Base-by-base conservation (phyloP, 2,113 vertebrate species). In the Agapornis roseicollis region DNA sequence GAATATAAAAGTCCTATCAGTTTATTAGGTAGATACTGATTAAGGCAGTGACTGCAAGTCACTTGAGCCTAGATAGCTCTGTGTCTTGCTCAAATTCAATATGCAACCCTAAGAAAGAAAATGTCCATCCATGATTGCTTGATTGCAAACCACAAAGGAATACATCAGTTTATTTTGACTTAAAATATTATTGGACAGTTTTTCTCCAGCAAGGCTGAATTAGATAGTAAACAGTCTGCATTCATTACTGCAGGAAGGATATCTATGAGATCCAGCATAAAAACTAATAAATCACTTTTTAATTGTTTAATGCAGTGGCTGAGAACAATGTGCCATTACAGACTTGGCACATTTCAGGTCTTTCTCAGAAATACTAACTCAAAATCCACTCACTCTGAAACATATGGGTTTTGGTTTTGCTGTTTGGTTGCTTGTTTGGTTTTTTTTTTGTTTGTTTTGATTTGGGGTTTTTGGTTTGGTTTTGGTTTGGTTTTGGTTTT, bases 251-350 rank as follows among this genome's bases (percentile, higher is more conserved):
- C 9, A 89, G 64, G 88, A 88, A 96, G 94, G 39, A 85, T 69
- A 92, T 89, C 91, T 87, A 61, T 7, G 60, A 92, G 72, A 96
- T 89, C 66, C 77, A 89, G 85, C 87, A 94, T 97, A 95, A 97
- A 93, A 97, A 95, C 79, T 89, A 96, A 73, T 87, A 97, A 96
- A 96, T 94, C 39, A 91, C 49, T 61, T 80, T 92, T 94, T 93
- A 95, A 92, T 94, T 96, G 88, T 78, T 96, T 93, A 94, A 97
- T 95, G 91, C 50, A 88, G 86, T 50, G 85, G 37, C 55, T 93
- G 77, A 84, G 91, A 94, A 89, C 61, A 94, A 50, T 86, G 25
- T 47, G 64, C 87, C 35, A 37, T 82, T 91, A 90, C 47, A 97
- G 86, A 96, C 14, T 76, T 85, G 58, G 63, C 46, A 66, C 29